Evolutionary conservation across 2,888 invertebrate species (phyloP).

Genomic region (Rhyacophila evoluta): DNA sequence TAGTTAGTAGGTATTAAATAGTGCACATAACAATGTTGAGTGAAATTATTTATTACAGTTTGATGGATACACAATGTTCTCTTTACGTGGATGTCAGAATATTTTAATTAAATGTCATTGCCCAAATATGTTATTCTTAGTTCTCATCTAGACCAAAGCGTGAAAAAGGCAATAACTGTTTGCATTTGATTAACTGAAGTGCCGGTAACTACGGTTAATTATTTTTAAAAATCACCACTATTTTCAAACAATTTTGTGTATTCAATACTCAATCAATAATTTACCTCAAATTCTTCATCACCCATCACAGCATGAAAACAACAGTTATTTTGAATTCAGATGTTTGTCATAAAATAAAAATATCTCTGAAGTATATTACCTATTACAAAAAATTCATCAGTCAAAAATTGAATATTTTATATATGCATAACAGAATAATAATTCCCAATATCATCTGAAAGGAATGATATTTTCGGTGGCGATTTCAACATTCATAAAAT

Average conservation of each 20-base stretch:
- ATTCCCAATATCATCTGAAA: too few relatives aligned
- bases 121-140: slow-evolving; percentile 1
- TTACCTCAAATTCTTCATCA: background rate
- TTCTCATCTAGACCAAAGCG: slow-evolving; percentile 41
- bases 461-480: too few relatives aligned
- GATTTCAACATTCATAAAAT: too few relatives aligned
- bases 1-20: slow-evolving; percentile 33
- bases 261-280: slow-evolving; percentile 19
- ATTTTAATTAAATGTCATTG: background rate
- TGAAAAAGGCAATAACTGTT: slow-evolving; percentile 32
- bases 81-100: background rate
- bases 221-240: slow-evolving; percentile 8
- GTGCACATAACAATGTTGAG: slow-evolving; percentile 50
- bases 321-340: background rate
- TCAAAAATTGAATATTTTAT: too few relatives aligned
- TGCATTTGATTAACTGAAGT: slow-evolving; percentile 26
- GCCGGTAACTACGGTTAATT: background rate
- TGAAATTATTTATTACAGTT: slow-evolving; percentile 48
- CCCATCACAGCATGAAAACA: background rate
- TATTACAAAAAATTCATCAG: too few relatives aligned
- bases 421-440: too few relatives aligned
- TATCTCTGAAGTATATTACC: too few relatives aligned
- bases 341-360: background rate
- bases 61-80: slow-evolving; percentile 11
- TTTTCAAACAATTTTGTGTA: slow-evolving; percentile 30